phyloP scores from a whole-genome alignment of 2,113 vertebrate species.

The Zosterops japonicus region DNA sequence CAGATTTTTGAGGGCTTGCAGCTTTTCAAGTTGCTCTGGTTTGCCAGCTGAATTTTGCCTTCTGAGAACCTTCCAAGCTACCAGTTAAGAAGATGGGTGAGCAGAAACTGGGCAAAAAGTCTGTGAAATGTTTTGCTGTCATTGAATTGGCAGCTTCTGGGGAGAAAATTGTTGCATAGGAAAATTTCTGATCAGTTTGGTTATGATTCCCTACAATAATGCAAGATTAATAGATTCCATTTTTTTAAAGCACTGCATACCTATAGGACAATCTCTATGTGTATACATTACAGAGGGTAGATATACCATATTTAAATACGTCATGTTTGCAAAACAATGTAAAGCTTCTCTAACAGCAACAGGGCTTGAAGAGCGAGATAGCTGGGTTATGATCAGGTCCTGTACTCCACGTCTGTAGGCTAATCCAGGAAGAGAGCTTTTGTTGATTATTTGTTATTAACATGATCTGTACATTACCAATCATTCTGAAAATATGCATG shows the following conservation, averaged over 20 bases:
- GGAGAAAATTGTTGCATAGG: neutral
- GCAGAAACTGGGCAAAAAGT: neutral
- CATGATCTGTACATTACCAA: neutral
- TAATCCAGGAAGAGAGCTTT: neutral
- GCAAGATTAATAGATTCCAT: neutral
- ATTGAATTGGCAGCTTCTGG: neutral
- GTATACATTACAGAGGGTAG: neutral
- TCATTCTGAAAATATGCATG: neutral
- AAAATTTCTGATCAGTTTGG: neutral
- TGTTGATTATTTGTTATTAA: neutral
- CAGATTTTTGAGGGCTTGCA: neutral
- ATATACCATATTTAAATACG: neutral
- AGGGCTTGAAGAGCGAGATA: neutral
- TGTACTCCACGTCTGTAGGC: neutral
- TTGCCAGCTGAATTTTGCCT: slow-evolving; percentile 4
- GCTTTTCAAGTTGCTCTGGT: neutral
- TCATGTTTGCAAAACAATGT: neutral
- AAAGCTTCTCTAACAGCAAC: neutral
- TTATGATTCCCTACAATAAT: neutral
- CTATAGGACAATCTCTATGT: neutral
- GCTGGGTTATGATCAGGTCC: neutral
- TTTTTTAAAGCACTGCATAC: neutral
- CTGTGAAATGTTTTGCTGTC: neutral
- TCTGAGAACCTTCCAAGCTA: neutral
- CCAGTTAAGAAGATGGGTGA: neutral